These are phyloP conservation scores for Myanophis thanlyinensis DNA, from an alignment of 2,113 vertebrate species.

Conservation along the genomic window DNA sequence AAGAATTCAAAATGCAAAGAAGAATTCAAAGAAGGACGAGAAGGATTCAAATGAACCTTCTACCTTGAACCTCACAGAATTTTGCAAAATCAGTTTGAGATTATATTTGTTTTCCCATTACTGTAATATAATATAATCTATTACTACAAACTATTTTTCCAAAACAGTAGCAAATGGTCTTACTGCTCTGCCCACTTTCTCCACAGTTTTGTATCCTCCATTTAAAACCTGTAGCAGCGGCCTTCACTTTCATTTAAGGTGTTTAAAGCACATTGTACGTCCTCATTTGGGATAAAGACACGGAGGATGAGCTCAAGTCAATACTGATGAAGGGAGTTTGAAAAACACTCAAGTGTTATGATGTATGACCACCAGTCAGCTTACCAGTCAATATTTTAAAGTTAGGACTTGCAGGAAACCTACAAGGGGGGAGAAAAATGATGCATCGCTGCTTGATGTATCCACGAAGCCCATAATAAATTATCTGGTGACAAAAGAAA, in stretches of 20 bases:
- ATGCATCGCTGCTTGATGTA: rapidly evolving
- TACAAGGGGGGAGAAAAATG: constrained; percentile 6
- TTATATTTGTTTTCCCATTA: not conserved
- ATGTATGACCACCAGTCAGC: constrained; percentile 5
- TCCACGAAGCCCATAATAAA: not conserved
- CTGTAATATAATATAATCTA: not conserved
- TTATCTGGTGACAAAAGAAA: not conserved
- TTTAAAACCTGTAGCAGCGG: not conserved
- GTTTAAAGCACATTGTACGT: not conserved
- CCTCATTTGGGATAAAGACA: constrained; percentile 3
- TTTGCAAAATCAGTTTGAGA: not conserved
- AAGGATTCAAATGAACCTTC: not conserved
- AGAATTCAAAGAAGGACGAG: not conserved
- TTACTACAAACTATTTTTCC: not conserved
- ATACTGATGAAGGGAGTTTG: constrained; percentile 22
- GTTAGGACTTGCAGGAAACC: constrained; percentile 12
- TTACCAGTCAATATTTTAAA: constrained; percentile 23
- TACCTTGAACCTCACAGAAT: not conserved
- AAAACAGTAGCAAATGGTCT: constrained; percentile 13
- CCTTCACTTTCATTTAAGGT: not conserved
- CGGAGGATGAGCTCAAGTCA: constrained; percentile 29
- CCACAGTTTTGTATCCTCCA: not conserved
- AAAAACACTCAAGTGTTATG: constrained; percentile 9
- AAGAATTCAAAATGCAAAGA: not conserved
- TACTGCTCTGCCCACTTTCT: not conserved